Evolutionary conservation across 2,888 invertebrate species (phyloP).

Genomic region (Drosophila meridiana): DNA sequence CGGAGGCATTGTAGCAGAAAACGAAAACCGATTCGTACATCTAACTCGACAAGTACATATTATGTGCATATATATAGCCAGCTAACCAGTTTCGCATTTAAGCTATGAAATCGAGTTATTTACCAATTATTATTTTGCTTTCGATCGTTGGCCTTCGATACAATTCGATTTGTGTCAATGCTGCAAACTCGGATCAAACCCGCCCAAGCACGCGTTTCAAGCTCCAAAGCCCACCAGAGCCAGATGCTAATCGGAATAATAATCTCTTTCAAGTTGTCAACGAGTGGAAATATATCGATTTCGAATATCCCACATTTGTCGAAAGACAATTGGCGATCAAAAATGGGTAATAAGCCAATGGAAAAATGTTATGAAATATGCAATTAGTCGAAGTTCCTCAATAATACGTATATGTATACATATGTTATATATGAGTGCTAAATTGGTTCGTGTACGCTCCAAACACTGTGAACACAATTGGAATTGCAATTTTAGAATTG

Average conservation of each 20-base stretch:
- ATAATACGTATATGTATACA: not conserved
- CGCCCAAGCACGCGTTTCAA: not conserved
- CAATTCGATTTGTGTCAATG: slow-evolving; percentile 25
- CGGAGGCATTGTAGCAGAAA: slow-evolving; percentile 19
- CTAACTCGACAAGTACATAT: slow-evolving; percentile 9
- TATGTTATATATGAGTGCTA: not conserved
- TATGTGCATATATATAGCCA: not conserved
- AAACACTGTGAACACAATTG: not conserved
- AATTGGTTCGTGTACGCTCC: not conserved
- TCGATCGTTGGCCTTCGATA: slow-evolving; percentile 51
- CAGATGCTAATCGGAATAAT: not conserved
- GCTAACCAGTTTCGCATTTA: slow-evolving; percentile 46
- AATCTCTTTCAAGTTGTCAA: slow-evolving; percentile 86
- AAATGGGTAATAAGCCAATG: slow-evolving; percentile 85
- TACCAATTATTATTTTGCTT: slow-evolving; percentile 30
- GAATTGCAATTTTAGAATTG: not conserved
- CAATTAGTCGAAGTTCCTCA: not conserved
- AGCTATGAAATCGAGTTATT: slow-evolving; percentile 37
- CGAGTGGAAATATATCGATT: slow-evolving; percentile 91
- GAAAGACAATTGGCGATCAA: slow-evolving; percentile 87
- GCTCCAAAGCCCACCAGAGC: not conserved
- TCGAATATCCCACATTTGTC: slow-evolving; percentile 88
- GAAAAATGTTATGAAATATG: not conserved
- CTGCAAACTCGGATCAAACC: slow-evolving; percentile 21
- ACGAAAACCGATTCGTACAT: slow-evolving; percentile 13